phyloP scores from a whole-genome alignment of 2,888 invertebrate genomes.

The Sclerodermus sp. region DNA sequence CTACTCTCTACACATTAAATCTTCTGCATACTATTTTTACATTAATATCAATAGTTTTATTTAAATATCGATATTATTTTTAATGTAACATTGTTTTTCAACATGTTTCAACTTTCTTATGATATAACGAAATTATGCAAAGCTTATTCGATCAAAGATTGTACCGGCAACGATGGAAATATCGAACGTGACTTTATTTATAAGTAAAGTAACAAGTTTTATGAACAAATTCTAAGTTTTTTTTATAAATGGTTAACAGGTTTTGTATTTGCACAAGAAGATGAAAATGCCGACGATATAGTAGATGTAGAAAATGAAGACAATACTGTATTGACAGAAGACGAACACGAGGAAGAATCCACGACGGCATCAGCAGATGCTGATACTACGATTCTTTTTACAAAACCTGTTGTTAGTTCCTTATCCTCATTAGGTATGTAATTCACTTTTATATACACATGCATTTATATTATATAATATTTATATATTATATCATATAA shows the following conservation, averaged over 20 bases:
- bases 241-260: constrained; percentile 51
- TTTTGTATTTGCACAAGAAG: constrained; percentile 65
- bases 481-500: not conserved
- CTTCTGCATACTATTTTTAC: not conserved
- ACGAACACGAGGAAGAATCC: constrained; percentile 64
- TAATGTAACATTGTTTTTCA: not conserved
- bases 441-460: not conserved
- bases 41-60: not conserved
- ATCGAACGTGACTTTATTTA: not conserved
- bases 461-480: constrained; percentile 1
- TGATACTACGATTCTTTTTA: constrained; percentile 88
- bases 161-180: constrained; percentile 2
- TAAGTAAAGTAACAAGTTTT: not conserved
- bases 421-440: constrained; percentile 45
- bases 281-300: constrained; percentile 60
- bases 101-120: not conserved
- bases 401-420: constrained; percentile 66
- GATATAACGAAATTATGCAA: not conserved
- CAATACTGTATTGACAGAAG: constrained; percentile 57
- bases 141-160: not conserved
- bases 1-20: not conserved
- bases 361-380: constrained; percentile 84
- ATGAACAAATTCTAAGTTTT: not conserved
- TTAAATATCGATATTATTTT: not conserved
- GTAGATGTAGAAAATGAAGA: constrained; percentile 66